Percentiles rank a stretch among this genome's conserved stretches.
Conservation (phyloP, 2,888 invertebrate genomes). For the Archips xylosteana region DNA sequence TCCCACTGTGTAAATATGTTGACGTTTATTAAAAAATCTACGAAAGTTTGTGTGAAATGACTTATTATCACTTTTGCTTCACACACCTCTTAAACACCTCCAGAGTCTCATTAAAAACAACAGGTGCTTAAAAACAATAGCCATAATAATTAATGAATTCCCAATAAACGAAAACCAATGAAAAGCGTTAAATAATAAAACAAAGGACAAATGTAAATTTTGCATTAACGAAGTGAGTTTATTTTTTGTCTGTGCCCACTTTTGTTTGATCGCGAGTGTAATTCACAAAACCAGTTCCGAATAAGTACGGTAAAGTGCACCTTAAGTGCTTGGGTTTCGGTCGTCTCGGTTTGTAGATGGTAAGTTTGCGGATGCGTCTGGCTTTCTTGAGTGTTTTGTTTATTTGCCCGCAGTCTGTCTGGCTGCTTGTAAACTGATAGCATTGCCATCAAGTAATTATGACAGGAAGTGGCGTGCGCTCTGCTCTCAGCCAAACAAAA, state of each 20-base stretch:
- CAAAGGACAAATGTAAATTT: constrained; percentile 66
- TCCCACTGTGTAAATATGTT: too few relatives aligned
- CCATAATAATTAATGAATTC: constrained; percentile 38
- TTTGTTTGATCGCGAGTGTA: constrained; percentile 53
- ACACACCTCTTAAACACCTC: neutral
- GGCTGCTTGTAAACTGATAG: constrained; percentile 65
- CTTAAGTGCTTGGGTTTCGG: neutral
- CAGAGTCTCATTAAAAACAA: constrained; percentile 32
- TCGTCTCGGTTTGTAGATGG: neutral
- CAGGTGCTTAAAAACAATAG: constrained; percentile 34
- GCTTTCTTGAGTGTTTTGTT: constrained; percentile 47
- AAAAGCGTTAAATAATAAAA: constrained; percentile 7
- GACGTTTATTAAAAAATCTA: too few relatives aligned
- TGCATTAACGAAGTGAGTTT: constrained; percentile 75
- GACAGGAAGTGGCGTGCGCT: too few relatives aligned
- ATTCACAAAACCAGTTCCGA: neutral
- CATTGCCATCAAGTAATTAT: constrained; percentile 40
- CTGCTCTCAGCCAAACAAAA: too few relatives aligned
- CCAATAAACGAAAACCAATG: constrained; percentile 56
- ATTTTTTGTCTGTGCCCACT: constrained; percentile 57
- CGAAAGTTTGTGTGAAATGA: too few relatives aligned
- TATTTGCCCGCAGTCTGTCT: constrained; percentile 56
- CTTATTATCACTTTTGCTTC: too few relatives aligned
- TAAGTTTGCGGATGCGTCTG: constrained; percentile 33
- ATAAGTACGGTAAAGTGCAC: neutral